phyloP scores from a whole-genome alignment of 2,797 vertebrate species.

The Staurois parvus region DNA sequence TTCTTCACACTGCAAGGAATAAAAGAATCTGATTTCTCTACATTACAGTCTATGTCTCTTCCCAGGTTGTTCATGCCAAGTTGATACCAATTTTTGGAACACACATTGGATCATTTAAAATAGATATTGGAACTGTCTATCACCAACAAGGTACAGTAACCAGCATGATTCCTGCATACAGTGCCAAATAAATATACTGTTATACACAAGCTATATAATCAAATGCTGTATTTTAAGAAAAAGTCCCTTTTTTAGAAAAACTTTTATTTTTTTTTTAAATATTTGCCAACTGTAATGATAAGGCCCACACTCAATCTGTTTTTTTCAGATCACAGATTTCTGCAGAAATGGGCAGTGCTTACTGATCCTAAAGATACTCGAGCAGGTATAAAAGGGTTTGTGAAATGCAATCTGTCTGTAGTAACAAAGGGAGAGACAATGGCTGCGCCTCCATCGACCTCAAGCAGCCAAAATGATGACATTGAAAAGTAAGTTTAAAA shows the following conservation, averaged over 20 bases:
- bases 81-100: constrained; percentile 86
- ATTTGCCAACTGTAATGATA: not conserved
- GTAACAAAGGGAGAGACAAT: constrained; percentile 83
- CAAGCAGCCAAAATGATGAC: constrained; percentile 78
- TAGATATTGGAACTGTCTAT: constrained; percentile 87
- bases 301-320: not conserved
- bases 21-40: not conserved
- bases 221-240: not conserved
- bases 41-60: not conserved
- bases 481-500: constrained; percentile 84
- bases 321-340: constrained; percentile 88
- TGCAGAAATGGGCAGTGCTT: constrained; percentile 94
- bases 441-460: constrained; percentile 70
- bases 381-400: constrained; percentile 89
- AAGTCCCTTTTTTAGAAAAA: too few relatives aligned
- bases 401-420: constrained; percentile 87
- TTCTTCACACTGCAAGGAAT: not conserved
- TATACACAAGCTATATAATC: not conserved
- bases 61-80: constrained; percentile 90
- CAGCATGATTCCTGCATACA: not conserved
- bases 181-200: not conserved
- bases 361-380: constrained; percentile 88
- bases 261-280: too few relatives aligned
- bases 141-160: constrained; percentile 85
- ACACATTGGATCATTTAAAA: constrained; percentile 90